phyloP scores from a whole-genome alignment of 2,113 vertebrate species.

The Scytalopus superciliaris region DNA sequence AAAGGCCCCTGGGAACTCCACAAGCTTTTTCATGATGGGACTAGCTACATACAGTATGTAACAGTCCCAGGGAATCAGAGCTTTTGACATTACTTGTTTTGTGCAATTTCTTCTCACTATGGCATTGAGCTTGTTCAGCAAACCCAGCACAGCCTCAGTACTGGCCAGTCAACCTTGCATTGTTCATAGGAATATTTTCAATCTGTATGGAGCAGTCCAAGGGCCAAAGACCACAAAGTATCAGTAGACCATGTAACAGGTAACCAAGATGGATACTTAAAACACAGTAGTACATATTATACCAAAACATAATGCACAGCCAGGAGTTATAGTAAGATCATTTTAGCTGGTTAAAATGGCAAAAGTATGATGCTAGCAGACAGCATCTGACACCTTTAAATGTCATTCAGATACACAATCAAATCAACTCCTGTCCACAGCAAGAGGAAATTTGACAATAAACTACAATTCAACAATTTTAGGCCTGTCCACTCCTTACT shows the following conservation, averaged over 20 bases:
- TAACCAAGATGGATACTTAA: not conserved
- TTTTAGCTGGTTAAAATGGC: not conserved
- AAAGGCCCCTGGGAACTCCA: not conserved
- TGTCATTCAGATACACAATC: not conserved
- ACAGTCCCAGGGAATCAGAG: rapidly evolving
- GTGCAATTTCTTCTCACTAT: not conserved
- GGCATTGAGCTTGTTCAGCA: not conserved
- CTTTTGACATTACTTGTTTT: not conserved
- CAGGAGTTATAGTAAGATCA: not conserved
- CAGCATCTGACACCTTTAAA: not conserved
- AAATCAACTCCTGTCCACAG: not conserved
- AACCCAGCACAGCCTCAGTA: not conserved
- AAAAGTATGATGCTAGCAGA: not conserved
- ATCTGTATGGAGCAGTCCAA: not conserved
- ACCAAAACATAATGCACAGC: rapidly evolving
- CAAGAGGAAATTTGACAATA: not conserved
- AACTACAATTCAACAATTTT: not conserved
- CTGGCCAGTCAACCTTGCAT: not conserved
- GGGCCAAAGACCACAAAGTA: not conserved
- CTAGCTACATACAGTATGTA: rapidly evolving
- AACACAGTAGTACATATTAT: rapidly evolving
- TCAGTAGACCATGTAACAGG: rapidly evolving
- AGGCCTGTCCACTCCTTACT: not conserved
- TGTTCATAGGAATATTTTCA: not conserved
- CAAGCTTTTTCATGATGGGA: not conserved